Conservation (phyloP, 2,888 invertebrate genomes). For the Aplocera efformata region DNA sequence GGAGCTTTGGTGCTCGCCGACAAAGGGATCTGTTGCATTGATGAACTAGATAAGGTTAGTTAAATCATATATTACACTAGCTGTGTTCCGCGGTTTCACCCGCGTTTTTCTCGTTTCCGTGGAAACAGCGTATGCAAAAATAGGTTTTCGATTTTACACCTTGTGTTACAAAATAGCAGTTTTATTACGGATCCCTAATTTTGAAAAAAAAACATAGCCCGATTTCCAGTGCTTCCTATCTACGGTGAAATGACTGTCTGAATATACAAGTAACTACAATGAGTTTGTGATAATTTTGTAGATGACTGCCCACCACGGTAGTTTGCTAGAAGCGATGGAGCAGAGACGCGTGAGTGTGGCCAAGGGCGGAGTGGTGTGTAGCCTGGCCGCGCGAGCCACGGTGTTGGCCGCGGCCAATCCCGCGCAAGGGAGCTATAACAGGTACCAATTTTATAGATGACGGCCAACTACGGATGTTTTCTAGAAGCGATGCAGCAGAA, state of each 20-base stretch:
- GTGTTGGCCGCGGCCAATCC: conserved; percentile 97
- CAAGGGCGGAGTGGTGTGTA: conserved; percentile 92
- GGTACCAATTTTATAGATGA: conserved; percentile 57
- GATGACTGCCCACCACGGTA: conserved; percentile 78
- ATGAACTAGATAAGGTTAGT: conserved; percentile 94
- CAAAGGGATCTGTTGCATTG: conserved; percentile 95
- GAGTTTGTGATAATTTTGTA: conserved; percentile 19
- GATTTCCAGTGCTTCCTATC: no score
- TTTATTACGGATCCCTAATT: no score
- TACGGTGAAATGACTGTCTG: background rate
- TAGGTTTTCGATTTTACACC: no score
- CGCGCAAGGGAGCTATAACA: conserved; percentile 92
- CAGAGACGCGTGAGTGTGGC: conserved; percentile 94
- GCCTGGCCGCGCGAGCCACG: conserved; percentile 89
- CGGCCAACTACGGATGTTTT: conserved; percentile 82
- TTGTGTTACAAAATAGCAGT: no score
- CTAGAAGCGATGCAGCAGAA: conserved; percentile 98
- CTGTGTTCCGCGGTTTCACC: no score
- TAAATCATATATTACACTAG: background rate
- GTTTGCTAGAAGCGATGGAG: conserved; percentile 96
- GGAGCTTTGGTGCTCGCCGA: conserved; percentile 93
- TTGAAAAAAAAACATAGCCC: no score
- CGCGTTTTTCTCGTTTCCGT: no score
- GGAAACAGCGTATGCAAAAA: no score
- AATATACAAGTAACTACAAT: background rate